phyloP scores from a whole-genome alignment of 2,113 vertebrate species.

The Tylochromis polylepis region DNA sequence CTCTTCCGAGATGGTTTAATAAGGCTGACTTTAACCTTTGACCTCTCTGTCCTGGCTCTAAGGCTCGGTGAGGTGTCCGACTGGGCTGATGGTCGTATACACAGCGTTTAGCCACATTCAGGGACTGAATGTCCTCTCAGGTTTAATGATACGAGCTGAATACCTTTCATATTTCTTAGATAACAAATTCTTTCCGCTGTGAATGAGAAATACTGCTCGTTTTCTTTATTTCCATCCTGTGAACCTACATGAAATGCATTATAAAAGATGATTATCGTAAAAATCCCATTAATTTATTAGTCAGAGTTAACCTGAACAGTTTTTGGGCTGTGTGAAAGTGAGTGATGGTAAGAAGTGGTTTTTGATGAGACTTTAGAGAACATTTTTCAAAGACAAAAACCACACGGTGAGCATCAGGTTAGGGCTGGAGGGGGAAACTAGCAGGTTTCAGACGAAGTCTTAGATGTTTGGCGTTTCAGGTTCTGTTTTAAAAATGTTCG shows the following conservation, averaged over 20 bases:
- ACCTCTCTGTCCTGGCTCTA: background rate
- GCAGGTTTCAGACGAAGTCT: background rate
- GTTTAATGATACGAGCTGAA: background rate
- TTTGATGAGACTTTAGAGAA: background rate
- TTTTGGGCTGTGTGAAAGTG: background rate
- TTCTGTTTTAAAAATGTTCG: background rate
- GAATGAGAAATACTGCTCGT: background rate
- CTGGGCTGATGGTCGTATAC: background rate
- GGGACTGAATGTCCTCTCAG: background rate
- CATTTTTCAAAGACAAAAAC: background rate
- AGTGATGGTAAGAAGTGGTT: background rate
- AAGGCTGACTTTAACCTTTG: background rate
- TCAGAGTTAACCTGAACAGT: background rate
- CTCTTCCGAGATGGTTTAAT: background rate
- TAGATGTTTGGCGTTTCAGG: background rate
- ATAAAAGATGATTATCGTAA: background rate
- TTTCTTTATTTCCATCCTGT: background rate
- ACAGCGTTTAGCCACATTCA: background rate
- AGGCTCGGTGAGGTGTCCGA: background rate
- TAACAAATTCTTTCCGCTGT: fast-evolving
- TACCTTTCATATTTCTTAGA: background rate
- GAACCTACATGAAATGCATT: background rate
- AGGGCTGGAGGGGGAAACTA: background rate
- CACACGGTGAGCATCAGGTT: background rate
- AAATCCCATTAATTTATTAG: background rate